phyloP scores from a whole-genome alignment of 2,888 invertebrate genomes.

The Mythimna lalbum region DNA sequence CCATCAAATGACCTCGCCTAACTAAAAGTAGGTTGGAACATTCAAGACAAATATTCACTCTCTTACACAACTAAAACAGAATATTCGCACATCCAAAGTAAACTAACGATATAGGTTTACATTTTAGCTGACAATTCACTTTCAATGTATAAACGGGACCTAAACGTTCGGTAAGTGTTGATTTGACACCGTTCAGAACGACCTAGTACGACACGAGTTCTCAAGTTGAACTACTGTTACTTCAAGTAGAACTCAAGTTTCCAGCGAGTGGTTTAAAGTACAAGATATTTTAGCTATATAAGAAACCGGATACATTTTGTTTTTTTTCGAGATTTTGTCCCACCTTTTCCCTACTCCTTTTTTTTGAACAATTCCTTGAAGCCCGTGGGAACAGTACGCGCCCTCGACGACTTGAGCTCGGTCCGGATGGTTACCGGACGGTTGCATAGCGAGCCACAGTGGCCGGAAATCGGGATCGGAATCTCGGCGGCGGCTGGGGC shows the following conservation, averaged over 20 bases:
- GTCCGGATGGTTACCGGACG: too few relatives aligned
- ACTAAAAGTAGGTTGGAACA: not conserved
- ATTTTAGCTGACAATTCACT: conserved; percentile 27
- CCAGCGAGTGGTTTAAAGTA: conserved; percentile 25
- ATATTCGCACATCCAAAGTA: conserved; percentile 16
- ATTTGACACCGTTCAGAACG: conserved; percentile 56
- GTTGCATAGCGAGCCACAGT: too few relatives aligned
- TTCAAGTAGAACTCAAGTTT: conserved; percentile 47
- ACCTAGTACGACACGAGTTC: conserved; percentile 49
- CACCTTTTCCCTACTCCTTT: too few relatives aligned
- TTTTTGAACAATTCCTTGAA: too few relatives aligned
- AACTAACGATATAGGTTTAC: not conserved
- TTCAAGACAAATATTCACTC: not conserved
- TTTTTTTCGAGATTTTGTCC: too few relatives aligned
- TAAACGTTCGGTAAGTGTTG: conserved; percentile 48
- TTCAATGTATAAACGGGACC: conserved; percentile 31
- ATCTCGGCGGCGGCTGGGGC: too few relatives aligned
- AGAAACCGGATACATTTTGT: too few relatives aligned
- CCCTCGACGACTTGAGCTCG: too few relatives aligned
- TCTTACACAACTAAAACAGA: conserved; percentile 4
- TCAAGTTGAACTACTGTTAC: conserved; percentile 54
- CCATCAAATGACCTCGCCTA: not conserved
- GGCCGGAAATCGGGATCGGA: too few relatives aligned
- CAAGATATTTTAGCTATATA: not conserved
- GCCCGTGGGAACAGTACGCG: too few relatives aligned